Conservation (phyloP, 1,140 invertebrate species). For the Drosophila pseudoobscura region DNA sequence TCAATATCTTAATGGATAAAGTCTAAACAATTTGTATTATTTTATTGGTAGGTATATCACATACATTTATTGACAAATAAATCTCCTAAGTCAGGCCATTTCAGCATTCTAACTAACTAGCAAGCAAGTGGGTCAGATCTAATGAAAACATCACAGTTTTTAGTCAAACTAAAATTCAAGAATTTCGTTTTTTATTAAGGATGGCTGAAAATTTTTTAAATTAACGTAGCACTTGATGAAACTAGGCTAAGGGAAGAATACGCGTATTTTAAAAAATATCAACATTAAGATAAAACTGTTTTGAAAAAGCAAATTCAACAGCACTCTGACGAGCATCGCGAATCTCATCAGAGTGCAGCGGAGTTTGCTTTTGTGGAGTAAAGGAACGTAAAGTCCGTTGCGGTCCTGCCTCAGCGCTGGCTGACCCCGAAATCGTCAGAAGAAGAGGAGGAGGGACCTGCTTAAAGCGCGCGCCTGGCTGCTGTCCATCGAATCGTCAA, state of each 20-base stretch:
- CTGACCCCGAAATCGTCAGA: neutral
- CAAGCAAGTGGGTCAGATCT: conserved; percentile 7
- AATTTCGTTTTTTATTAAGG: conserved; percentile 38
- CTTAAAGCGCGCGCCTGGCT: conserved; percentile 40
- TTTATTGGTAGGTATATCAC: conserved; percentile 43
- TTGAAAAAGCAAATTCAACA: conserved; percentile 72
- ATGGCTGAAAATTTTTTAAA: conserved; percentile 57
- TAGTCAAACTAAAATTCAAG: conserved; percentile 68
- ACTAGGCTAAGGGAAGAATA: conserved; percentile 12
- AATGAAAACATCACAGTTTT: conserved; percentile 72
- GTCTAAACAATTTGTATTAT: conserved; percentile 22
- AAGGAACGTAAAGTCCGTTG: conserved; percentile 24
- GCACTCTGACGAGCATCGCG: conserved; percentile 38
- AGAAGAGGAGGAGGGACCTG: conserved; percentile 5
- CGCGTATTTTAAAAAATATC: neutral
- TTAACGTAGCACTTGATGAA: conserved; percentile 40
- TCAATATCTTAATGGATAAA: conserved; percentile 5
- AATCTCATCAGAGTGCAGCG: conserved; percentile 51
- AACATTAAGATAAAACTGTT: neutral
- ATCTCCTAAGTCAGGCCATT: conserved; percentile 36
- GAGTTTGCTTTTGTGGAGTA: conserved; percentile 64
- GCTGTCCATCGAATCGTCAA: conserved; percentile 25
- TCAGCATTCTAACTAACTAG: conserved; percentile 20
- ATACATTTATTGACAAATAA: conserved; percentile 23
- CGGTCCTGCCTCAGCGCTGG: conserved; percentile 8